phyloP scores from a whole-genome alignment of 2,797 vertebrate genomes.

The Cossypha heuglini region DNA sequence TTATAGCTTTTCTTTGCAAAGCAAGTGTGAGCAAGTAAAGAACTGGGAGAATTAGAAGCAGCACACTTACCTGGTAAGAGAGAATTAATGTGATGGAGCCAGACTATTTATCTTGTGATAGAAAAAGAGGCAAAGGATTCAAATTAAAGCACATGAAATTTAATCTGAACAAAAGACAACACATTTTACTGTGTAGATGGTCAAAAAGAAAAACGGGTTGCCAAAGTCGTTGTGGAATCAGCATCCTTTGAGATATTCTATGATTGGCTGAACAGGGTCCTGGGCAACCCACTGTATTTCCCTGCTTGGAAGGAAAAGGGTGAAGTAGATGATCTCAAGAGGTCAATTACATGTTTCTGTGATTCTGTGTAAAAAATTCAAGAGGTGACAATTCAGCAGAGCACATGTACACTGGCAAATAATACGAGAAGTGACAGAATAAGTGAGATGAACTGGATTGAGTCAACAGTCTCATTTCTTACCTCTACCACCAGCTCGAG shows the following conservation, averaged over 20 bases:
- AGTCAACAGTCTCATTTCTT: neutral
- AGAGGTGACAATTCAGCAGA: neutral
- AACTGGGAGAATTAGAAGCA: neutral
- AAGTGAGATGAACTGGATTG: neutral
- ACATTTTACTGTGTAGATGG: neutral
- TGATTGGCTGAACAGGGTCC: neutral
- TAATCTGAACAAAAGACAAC: neutral
- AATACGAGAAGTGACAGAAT: neutral
- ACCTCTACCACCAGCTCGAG: neutral
- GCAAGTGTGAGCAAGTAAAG: neutral
- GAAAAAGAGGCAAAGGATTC: neutral
- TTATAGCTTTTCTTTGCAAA: neutral
- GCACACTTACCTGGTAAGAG: neutral
- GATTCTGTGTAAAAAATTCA: neutral
- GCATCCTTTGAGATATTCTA: neutral
- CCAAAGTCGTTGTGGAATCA: neutral
- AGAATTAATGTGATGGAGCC: neutral
- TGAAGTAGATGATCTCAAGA: neutral
- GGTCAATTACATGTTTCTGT: neutral
- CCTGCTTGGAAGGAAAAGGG: neutral
- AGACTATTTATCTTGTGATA: neutral
- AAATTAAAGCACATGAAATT: neutral
- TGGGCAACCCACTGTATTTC: neutral
- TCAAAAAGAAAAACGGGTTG: neutral
- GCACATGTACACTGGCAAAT: neutral